These are phyloP conservation scores for Drosophila parabipectinata DNA, from an alignment of 1,140 invertebrate genomes.

Conservation along the genomic window DNA sequence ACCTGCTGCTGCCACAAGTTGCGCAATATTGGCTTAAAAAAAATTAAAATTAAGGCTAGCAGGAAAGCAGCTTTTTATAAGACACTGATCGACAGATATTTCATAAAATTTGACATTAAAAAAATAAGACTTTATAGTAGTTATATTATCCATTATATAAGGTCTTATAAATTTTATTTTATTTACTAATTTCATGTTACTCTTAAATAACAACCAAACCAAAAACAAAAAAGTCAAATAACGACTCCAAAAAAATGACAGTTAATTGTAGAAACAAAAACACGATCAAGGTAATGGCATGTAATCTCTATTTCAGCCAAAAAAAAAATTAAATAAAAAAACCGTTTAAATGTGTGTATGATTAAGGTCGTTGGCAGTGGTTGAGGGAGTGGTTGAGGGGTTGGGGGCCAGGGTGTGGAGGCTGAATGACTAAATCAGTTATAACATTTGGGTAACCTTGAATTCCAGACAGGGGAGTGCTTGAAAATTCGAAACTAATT, in stretches of 20 bases:
- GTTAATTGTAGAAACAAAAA: conserved; percentile 64
- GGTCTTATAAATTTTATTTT: not conserved
- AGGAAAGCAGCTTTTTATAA: conserved; percentile 29
- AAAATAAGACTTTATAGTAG: not conserved
- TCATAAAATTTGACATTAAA: conserved; percentile 66
- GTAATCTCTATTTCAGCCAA: conserved; percentile 50
- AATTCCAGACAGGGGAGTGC: conserved; percentile 27
- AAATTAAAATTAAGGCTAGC: conserved; percentile 1
- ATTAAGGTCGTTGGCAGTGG: conserved; percentile 63
- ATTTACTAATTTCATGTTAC: not conserved
- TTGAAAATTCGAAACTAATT: conserved; percentile 23
- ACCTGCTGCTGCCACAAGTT: conserved; percentile 30
- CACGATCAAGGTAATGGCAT: conserved; percentile 68
- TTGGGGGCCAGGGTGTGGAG: conserved; percentile 25
- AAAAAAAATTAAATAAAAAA: conserved; percentile 28
- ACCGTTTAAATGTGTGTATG: conserved; percentile 54
- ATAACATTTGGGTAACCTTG: conserved; percentile 46
- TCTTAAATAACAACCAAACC: not conserved
- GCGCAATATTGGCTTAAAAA: conserved; percentile 53
- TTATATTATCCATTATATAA: conserved; percentile 1
- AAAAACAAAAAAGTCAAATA: conserved; percentile 33
- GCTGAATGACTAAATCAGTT: conserved; percentile 36
- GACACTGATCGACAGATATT: conserved; percentile 45
- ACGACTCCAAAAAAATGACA: conserved; percentile 51
- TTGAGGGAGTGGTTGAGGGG: conserved; percentile 11